Base-by-base conservation (phyloP, 2,888 invertebrate genomes). In the Pegoplata infirma region DNA sequence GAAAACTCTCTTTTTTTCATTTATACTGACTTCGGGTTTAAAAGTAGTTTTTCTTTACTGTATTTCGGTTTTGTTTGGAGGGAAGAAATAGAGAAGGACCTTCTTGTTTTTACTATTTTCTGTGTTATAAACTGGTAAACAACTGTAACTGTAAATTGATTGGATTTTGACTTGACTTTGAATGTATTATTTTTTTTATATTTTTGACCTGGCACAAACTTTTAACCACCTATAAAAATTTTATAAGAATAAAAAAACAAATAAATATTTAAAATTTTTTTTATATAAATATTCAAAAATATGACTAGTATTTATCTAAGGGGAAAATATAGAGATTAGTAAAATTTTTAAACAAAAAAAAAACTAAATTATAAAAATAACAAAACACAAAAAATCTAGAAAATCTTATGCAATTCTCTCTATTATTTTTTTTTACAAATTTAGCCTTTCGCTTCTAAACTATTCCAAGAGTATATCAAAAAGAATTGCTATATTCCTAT, bases 141-240 rank as follows among this genome's bases (percentile, higher is more conserved):
- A n/a, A n/a, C 68, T 80, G 76, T 74, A 63, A 51, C 51, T 72
- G 51, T 76, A 61, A 68, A 80, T 71, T 76, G 64, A 58, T 76
- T 76, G 73, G 32, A 28, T 23, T 76, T 76, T 74, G 75, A 74
- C 72, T 81, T 80, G 72, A 51, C 58, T 84, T 85, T 73, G 58
- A 64, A 75, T 75, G 72, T 66, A 76, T 59, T 83, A 82, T 83
- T 84, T 83, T 83, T 82, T 84, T 85, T 84, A 83, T 83, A 84
- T 82, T 84, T 86, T 84, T 83, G 81, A 83, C 82, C 82, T 83
- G 85, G 87, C 85, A 83, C 86, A 85, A 85, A 84, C 55, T 83
- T 87, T 86, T 63, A 53, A 86, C 81, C 83, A 87, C 87, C 87
- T 87, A 87, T 85, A 87, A 87, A 85, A 85, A 86, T 85, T 84